Evolutionary conservation across 2,113 vertebrate genomes (phyloP), one percentile per base, ranked within the genome.

Genomic region (Ceyx melanurus): DNA sequence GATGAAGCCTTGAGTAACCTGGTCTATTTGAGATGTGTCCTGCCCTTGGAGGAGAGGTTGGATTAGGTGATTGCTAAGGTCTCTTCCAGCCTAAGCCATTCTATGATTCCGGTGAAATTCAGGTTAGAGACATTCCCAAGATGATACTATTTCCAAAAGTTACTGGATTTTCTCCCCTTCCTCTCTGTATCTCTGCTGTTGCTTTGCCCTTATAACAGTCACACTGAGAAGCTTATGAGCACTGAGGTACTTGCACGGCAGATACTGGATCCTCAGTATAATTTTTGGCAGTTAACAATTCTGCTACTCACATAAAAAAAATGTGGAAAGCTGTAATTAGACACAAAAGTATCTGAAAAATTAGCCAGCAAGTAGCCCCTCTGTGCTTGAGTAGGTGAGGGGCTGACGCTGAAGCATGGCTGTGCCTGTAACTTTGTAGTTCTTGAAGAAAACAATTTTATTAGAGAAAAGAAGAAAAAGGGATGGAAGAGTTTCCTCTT

Each of bases 271-370:
- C 51, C 65, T 77, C 35, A 16, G 22, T 56, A n/a, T n/a, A 53
- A 80, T 74, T 91, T 91, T 80, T 6, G 6, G 46, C 51, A 74
- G 66, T 74, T 91, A 93, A 94, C 50, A 92, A 35, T 60, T 93
- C 61, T 78, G 43, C 22, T 60, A 18, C 22, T 90, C 1, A 1
- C n/a, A 60, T 70, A 3, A 3, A 21, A 56, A 43, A 60, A 72
- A 83, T 60, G 13, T 5, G 2, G 74, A 62, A 77, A 88, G 26
- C 46, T 93, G 87, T 94, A 94, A 88, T 89, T 76, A 91, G 64
- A 20, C 11, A 46, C 79, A 83, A 65, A 62, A 26, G 29, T 56
- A 74, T 68, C 56, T 76, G 68, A 37, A 77, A 80, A 91, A 23
- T 5, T 3, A 33, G 6, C 28, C 12, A 2, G 58, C 15, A 66